Evolutionary conservation across 1,140 invertebrate genomes (phyloP).

Genomic region (Saccostrea glomerata): DNA sequence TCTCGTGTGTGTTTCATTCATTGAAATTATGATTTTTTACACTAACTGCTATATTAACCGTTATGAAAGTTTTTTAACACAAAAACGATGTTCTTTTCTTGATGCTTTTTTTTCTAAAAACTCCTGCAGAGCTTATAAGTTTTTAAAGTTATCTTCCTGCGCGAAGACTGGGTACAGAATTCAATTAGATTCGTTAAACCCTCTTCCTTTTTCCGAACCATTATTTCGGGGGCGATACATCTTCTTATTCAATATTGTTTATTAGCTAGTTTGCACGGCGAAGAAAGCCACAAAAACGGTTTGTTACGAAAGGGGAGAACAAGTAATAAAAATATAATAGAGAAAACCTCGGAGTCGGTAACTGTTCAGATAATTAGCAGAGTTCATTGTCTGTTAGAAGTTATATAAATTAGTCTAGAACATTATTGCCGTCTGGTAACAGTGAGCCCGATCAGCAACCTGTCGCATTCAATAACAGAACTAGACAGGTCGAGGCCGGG

Average conservation of each 20-base stretch:
- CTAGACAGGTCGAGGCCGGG: not conserved
- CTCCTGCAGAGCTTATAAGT: not conserved
- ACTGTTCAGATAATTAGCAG: not conserved
- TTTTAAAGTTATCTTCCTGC: conserved; percentile 8
- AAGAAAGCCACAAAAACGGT: conserved; percentile 1
- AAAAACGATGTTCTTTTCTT: not conserved
- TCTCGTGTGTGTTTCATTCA: not conserved
- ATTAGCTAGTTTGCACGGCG: conserved; percentile 9
- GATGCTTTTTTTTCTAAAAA: not conserved
- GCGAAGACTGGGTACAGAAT: not conserved
- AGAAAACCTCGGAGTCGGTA: not conserved
- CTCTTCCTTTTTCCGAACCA: not conserved
- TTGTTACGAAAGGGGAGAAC: conserved; percentile 19
- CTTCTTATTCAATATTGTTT: conserved; percentile 37
- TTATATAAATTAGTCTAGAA: conserved; percentile 37
- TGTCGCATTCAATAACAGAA: not conserved
- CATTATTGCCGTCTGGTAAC: conserved; percentile 11
- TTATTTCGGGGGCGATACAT: conserved; percentile 19
- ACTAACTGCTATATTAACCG: not conserved
- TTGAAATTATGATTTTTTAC: not conserved
- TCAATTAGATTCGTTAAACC: conserved; percentile 13
- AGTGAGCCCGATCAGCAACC: not conserved
- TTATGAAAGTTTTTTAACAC: not conserved
- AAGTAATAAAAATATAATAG: conserved; percentile 26
- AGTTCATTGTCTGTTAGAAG: not conserved